A percentile compares a stretch with the other conserved stretches of the same genome.
These are phyloP conservation scores for Peromyscus aztecus DNA, from an alignment of 2,797 vertebrate genomes.

Conservation along the genomic window DNA sequence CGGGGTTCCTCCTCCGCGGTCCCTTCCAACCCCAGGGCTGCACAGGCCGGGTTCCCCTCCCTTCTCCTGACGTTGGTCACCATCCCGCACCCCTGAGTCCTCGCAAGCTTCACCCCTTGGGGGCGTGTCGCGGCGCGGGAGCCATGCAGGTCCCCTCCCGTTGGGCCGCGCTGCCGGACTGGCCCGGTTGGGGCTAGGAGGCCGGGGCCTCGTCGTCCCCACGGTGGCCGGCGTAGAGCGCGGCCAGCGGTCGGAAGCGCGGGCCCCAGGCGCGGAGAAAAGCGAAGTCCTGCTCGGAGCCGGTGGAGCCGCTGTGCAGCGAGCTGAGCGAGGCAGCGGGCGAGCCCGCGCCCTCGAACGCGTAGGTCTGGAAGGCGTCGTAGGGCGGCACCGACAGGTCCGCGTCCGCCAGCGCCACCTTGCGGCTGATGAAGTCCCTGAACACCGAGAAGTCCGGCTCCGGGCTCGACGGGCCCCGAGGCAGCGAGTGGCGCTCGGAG, in stretches of 20 bases:
- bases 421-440: constrained; percentile 97
- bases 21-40: background rate
- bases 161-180: background rate
- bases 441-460: constrained; percentile 96
- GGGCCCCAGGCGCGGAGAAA: constrained; percentile 98
- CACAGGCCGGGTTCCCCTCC: background rate
- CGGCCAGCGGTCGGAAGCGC: constrained; percentile 96
- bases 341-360: constrained; percentile 96
- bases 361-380: constrained; percentile 99
- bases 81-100: constrained; percentile 13
- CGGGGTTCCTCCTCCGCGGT: background rate
- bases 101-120: background rate
- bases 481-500: constrained; percentile 92
- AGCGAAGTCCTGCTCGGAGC: constrained; percentile 98
- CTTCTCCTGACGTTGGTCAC: constrained; percentile 28
- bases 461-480: constrained; percentile 93
- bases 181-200: constrained; percentile 78
- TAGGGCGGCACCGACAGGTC: constrained; percentile 97
- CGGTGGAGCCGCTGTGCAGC: constrained; percentile 95
- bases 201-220: constrained; percentile 90
- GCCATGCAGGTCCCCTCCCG: background rate
- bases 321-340: constrained; percentile 97
- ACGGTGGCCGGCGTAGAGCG: constrained; percentile 93
- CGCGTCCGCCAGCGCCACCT: constrained; percentile 96
- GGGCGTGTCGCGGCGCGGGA: background rate